phyloP scores from a whole-genome alignment of 2,888 invertebrate genomes.

The Pammene fasciana region DNA sequence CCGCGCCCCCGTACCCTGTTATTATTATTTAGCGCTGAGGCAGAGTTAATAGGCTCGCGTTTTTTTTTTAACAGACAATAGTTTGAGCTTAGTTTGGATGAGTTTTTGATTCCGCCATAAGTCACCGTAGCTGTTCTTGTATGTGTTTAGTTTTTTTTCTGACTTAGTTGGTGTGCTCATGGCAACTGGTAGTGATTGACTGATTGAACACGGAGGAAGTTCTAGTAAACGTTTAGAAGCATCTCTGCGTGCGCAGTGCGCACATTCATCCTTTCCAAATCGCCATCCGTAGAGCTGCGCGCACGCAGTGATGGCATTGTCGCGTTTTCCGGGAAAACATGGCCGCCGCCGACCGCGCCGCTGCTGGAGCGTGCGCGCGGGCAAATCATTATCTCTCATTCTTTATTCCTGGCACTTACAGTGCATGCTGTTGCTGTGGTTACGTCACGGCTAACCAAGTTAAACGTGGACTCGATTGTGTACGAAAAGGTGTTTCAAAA shows the following conservation, averaged over 20 bases:
- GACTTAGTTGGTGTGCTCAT: too few species aligned
- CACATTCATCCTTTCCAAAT: neutral
- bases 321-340: slow-evolving; percentile 71
- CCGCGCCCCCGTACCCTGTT: slow-evolving; percentile 47
- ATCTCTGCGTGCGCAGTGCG: neutral
- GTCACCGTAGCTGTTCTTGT: too few species aligned
- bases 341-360: slow-evolving; percentile 43
- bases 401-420: neutral
- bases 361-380: slow-evolving; percentile 21
- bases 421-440: neutral
- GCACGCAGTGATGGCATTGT: slow-evolving; percentile 57
- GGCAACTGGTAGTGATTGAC: too few species aligned
- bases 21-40: slow-evolving; percentile 20
- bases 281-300: neutral
- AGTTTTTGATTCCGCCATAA: neutral
- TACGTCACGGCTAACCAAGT: too few species aligned
- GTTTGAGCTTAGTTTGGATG: neutral
- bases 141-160: too few species aligned
- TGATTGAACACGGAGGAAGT: too few species aligned
- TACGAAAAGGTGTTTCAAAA: neutral
- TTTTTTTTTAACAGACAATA: neutral
- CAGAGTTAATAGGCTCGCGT: slow-evolving; percentile 9
- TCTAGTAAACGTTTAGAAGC: neutral
- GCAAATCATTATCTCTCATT: slow-evolving; percentile 23
- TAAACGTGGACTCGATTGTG: neutral